Conservation (phyloP, 2,113 vertebrate species). For the Hydrolagus affinis region DNA sequence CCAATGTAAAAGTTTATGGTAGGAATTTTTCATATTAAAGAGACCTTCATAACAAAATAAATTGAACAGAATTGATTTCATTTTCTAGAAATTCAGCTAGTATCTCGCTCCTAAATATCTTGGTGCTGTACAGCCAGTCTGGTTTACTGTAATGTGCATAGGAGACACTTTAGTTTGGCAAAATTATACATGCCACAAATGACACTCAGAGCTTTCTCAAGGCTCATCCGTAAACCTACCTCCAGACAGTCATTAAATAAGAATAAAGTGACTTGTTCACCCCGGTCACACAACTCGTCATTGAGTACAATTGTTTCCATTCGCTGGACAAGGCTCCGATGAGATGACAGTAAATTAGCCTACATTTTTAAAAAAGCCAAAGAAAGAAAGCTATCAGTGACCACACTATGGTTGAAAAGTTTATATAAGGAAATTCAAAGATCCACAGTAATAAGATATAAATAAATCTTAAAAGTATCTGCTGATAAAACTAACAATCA, state of each 20-base stretch:
- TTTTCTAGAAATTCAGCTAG: not conserved
- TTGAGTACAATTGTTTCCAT: constrained; percentile 84
- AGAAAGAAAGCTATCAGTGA: not conserved
- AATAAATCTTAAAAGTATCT: not conserved
- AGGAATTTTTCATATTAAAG: not conserved
- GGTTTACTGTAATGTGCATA: not conserved
- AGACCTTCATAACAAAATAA: not conserved
- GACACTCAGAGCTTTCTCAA: not conserved
- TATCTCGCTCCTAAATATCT: too few species aligned
- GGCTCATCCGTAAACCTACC: constrained; percentile 52
- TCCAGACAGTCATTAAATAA: constrained; percentile 96
- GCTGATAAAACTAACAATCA: not conserved
- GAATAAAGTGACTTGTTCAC: constrained; percentile 89
- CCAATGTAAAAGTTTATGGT: not conserved
- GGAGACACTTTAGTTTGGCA: not conserved
- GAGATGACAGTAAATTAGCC: constrained; percentile 94
- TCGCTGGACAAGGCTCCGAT: constrained; percentile 80
- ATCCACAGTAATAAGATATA: not conserved
- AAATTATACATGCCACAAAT: not conserved
- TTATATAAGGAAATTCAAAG: not conserved
- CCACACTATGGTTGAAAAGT: not conserved
- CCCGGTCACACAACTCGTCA: constrained; percentile 88
- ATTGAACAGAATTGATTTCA: not conserved
- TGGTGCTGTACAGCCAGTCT: not conserved
- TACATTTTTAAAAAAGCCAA: constrained; percentile 41